These are phyloP conservation scores for Entomyzon cyanotis DNA, from an alignment of 2,113 vertebrate genomes.

Conservation along the genomic window DNA sequence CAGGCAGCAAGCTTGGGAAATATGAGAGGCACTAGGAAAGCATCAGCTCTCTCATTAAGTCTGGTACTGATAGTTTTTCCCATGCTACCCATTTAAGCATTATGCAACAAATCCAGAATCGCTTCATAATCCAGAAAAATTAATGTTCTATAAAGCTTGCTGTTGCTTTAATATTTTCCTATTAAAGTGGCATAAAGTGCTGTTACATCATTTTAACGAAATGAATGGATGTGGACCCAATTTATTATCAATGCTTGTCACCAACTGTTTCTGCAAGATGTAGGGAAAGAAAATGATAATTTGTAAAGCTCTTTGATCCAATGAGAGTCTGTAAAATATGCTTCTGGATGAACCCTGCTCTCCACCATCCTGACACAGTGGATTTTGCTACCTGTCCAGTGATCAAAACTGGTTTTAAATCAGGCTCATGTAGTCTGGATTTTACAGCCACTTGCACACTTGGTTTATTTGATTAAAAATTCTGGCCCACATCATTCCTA, in stretches of 20 bases:
- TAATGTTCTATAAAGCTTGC: constrained; percentile 21
- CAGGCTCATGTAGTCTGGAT: neutral
- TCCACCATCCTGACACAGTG: no score
- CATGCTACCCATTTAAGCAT: neutral
- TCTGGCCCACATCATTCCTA: neutral
- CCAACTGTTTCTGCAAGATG: constrained; percentile 8
- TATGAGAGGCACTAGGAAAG: neutral
- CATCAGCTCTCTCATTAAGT: neutral
- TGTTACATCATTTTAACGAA: neutral
- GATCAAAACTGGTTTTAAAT: neutral
- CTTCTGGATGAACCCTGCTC: neutral
- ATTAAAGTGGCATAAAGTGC: constrained; percentile 6
- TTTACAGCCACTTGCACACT: neutral
- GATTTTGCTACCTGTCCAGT: neutral
- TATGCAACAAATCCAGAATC: neutral
- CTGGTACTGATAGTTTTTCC: neutral
- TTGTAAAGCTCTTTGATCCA: neutral
- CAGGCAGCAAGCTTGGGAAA: neutral
- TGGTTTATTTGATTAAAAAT: neutral
- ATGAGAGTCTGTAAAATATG: neutral
- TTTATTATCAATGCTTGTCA: constrained; percentile 1
- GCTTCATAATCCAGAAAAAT: constrained; percentile 14
- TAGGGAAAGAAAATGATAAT: neutral
- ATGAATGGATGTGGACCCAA: neutral
- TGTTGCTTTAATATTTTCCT: constrained; percentile 23